Base-by-base conservation (phyloP, 1,140 invertebrate species). In the Drosophila nasuta region DNA sequence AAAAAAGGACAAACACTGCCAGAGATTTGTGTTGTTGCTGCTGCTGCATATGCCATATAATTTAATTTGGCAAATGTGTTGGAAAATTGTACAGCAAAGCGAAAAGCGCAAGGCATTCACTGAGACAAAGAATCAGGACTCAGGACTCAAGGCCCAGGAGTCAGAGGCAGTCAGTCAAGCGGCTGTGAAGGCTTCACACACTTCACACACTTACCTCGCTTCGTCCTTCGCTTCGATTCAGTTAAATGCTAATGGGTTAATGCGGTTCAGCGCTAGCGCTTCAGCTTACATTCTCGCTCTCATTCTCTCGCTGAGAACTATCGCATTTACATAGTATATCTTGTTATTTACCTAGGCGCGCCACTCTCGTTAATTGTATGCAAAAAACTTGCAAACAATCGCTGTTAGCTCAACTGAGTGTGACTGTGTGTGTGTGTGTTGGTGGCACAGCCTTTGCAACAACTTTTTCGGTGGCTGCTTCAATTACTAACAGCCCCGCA, bases 291-390 rank as follows among this genome's bases (percentile, higher is more conserved):
- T 25, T 25, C 20, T 87, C 62, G 69, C 25, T 52, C 20, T 30
- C 25, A 28, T 25, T 30, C 49, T 52, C 25, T 30, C 11, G 11
- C 49, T 52, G 10, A 4, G 58, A 46, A 43, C 43, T 48, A 17
- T 28, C 45, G 20, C 62, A 30, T 20, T 54, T 67, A 57, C 69
- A 65, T 64, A 68, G 64, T 81, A 72, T 81, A 63, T 73, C 66
- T 76, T 82, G 75, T 75, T 86, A 78, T 81, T 81, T 82, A 73
- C 79, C 79, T 76, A 82, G 82, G 57, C 48, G 77, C 82, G 82
- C 82, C 83, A 83, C 81, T 89, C 82, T 89, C 85, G 83, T 89
- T 88, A 88, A 88, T 88, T 88, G 83, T 88, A 88, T 88, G 83
- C 83, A 88, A 89, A 89, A 89, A 88, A 88, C 73, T 82, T 89